Evolutionary conservation across 37 sponge, comb jelly and placozoan genomes (phyloP).

Genomic region (Agelas oroides): DNA sequence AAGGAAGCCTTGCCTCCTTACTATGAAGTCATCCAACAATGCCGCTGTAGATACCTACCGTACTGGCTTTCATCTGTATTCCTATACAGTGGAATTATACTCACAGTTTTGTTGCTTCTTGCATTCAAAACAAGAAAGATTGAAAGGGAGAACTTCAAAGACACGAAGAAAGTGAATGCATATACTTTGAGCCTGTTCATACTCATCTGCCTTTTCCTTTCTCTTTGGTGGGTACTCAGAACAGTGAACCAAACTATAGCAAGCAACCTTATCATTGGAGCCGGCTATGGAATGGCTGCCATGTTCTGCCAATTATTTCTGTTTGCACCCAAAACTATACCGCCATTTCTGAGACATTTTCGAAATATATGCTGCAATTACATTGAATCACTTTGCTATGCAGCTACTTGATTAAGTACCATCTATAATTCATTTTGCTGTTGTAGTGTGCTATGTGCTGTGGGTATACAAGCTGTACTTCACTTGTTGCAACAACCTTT

Average conservation of each 20-base stretch:
- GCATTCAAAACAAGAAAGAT: slow-evolving; percentile 21
- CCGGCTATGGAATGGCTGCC: background rate
- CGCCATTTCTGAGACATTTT: too few species aligned
- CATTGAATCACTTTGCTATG: too few species aligned
- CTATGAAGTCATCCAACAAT: background rate
- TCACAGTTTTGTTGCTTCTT: background rate
- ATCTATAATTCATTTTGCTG: too few species aligned
- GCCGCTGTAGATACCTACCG: background rate
- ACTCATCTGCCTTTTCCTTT: background rate
- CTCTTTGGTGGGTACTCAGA: background rate
- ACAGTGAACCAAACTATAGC: background rate
- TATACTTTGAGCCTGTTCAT: background rate
- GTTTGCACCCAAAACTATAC: background rate
- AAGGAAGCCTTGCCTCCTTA: background rate
- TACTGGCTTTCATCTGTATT: background rate
- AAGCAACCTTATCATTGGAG: background rate
- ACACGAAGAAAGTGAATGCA: too few species aligned
- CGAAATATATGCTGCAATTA: too few species aligned
- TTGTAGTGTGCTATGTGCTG: too few species aligned
- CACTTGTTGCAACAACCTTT: too few species aligned
- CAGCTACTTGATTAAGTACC: too few species aligned
- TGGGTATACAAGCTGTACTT: too few species aligned
- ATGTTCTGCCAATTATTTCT: background rate
- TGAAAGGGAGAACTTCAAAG: too few species aligned
- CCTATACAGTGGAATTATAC: background rate